Base-by-base conservation (phyloP, 2,797 vertebrate species). In the Aselliscus stoliczkanus region DNA sequence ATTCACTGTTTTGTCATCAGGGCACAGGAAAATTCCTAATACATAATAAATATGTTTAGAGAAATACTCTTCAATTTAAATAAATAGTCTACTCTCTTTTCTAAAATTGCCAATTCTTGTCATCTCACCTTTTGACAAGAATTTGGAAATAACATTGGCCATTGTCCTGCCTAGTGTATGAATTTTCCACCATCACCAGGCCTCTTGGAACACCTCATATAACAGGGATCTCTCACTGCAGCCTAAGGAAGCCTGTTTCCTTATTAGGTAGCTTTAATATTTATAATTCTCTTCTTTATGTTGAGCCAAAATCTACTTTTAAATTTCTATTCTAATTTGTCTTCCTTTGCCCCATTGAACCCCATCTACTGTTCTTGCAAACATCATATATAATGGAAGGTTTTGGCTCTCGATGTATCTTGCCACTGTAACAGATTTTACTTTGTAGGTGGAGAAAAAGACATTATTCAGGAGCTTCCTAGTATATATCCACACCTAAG, bases 371-470 rank as follows among this genome's bases (percentile, higher is more conserved):
- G 12, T 86, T 88, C 58, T 89, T 95, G 54, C 44, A 94, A 50
- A 70, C 42, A 65, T 88, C 18, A 52, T 94, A 94, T 93, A 58
- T 97, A 93, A 67, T 94, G 47, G 21, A 96, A 82, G 8, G 18
- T 56, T 96, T 92, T 54, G 58, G 9, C 44, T 67, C 4, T 72
- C 9, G 52, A 6, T 88, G 25, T 92, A 44, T 92, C 50, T 79
- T 87, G 29, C 31, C 89, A 7, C 64, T 76, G 0, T 79, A 77
- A 75, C 39, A 95, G 42, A 39, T 85, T 85, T 92, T 76, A 54
- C 14, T 69, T 67, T 81, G 69, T 62, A 80, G 82, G 10, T 87
- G 11, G n/a, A 87, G 67, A 81, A 81, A 94, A 94, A 76, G 20
- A 80, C 17, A 50, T 88, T 89, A 50, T 89, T 94, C 27, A 90